Percentiles rank a stretch among this genome's conserved stretches.
Evolutionary conservation across 2,113 vertebrate genomes (phyloP).

Genomic region (Penelope pileata): DNA sequence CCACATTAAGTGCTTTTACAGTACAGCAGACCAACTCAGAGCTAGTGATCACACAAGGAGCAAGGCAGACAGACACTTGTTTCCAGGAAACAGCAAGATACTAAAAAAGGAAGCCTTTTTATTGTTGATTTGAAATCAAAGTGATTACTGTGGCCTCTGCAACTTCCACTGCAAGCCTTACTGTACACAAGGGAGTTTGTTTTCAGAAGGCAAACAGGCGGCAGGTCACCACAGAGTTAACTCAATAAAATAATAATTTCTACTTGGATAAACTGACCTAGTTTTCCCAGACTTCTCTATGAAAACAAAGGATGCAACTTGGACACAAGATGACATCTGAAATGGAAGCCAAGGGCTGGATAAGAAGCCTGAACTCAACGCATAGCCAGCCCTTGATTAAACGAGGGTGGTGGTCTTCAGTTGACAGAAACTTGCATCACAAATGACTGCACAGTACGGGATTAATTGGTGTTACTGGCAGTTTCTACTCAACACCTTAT

Average conservation of each 20-base stretch:
- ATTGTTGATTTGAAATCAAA: constrained; percentile 62
- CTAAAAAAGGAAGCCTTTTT: constrained; percentile 31
- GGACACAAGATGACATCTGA: constrained; percentile 18
- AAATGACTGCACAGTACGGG: not conserved
- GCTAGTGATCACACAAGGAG: constrained; percentile 10
- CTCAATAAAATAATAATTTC: constrained; percentile 79
- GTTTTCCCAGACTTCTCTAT: constrained; percentile 70
- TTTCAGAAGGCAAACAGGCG: constrained; percentile 55
- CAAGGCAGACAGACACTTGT: constrained; percentile 28
- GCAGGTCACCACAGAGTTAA: constrained; percentile 76
- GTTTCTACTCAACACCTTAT: not conserved
- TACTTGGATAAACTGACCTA: constrained; percentile 82
- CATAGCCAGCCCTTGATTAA: not conserved
- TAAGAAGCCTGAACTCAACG: constrained; percentile 16
- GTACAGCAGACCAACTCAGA: not conserved
- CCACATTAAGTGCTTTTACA: constrained; percentile 12
- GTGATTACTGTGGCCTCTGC: constrained; percentile 19
- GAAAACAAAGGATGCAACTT: constrained; percentile 64
- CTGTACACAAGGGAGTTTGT: constrained; percentile 39
- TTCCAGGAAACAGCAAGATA: constrained; percentile 32
- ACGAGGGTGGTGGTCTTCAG: not conserved
- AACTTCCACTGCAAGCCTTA: constrained; percentile 49
- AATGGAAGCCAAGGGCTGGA: constrained; percentile 23
- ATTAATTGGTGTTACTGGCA: not conserved
- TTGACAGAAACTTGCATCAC: not conserved